A percentile compares a stretch with the other conserved stretches of the same genome.
Conservation (phyloP, 2,113 vertebrate species). For the Arenaria interpres region DNA sequence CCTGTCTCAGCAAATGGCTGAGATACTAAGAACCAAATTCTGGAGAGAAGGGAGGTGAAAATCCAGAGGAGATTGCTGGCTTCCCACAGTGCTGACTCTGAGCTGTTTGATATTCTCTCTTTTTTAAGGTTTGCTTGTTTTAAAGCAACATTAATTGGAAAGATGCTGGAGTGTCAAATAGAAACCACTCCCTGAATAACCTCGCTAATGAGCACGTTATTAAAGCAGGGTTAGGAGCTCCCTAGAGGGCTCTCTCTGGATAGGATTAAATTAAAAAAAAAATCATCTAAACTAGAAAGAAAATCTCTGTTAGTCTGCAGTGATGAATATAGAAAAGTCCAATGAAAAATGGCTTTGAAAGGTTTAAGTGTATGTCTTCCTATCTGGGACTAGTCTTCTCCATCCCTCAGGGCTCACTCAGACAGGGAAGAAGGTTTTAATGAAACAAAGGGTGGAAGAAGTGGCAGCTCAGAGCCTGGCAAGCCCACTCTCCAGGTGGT, state of each 20-base stretch:
- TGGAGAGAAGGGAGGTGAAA: conserved; percentile 24
- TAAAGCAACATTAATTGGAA: conserved; percentile 70
- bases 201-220: conserved; percentile 70
- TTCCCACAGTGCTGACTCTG: conserved; percentile 28
- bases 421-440: conserved; percentile 59
- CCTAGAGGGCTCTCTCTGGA: conserved; percentile 54
- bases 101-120: conserved; percentile 46
- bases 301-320: conserved; percentile 30
- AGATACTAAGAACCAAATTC: background rate
- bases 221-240: conserved; percentile 67
- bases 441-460: conserved; percentile 27
- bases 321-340: conserved; percentile 64
- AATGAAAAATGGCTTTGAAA: conserved; percentile 71
- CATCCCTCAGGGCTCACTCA: background rate
- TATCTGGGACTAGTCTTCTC: background rate
- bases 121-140: conserved; percentile 65
- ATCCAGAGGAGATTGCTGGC: conserved; percentile 52
- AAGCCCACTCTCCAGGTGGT: background rate
- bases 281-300: conserved; percentile 46
- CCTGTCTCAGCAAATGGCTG: conserved; percentile 24
- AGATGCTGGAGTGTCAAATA: conserved; percentile 63
- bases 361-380: conserved; percentile 31
- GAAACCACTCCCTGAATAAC: conserved; percentile 67
- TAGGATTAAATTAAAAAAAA: conserved; percentile 69
- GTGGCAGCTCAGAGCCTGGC: background rate